Evolutionary conservation across 2,797 vertebrate species (phyloP).

Genomic region (Melanogrammus aeglefinus): DNA sequence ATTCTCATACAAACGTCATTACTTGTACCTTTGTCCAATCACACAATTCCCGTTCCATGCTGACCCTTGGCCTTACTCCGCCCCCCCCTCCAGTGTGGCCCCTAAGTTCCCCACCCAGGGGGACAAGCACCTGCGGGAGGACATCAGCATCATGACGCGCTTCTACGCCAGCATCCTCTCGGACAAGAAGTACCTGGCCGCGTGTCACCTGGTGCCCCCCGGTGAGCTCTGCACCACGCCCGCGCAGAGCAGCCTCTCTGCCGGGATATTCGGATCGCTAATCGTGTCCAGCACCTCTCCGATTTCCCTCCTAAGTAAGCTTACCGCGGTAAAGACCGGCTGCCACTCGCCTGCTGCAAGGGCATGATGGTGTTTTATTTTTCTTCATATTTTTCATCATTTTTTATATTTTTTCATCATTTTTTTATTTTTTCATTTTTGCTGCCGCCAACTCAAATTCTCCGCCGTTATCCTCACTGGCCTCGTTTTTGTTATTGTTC

Average conservation of each 20-base stretch:
- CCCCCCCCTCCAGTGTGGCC: conserved; percentile 70
- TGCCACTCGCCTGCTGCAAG: conserved; percentile 53
- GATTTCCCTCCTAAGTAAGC: conserved; percentile 81
- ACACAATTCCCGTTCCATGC: neutral
- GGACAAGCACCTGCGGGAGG: conserved; percentile 90
- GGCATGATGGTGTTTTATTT: conserved; percentile 54
- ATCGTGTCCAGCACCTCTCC: conserved; percentile 83
- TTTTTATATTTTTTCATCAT: neutral
- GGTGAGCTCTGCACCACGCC: conserved; percentile 83
- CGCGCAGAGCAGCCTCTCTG: conserved; percentile 75
- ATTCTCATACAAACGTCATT: neutral
- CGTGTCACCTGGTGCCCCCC: conserved; percentile 89
- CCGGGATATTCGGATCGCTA: conserved; percentile 81
- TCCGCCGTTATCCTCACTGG: conserved; percentile 48
- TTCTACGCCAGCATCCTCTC: conserved; percentile 99
- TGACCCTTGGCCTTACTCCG: neutral
- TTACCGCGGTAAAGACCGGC: conserved; percentile 56
- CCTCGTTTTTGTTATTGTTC: neutral
- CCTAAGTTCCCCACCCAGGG: conserved; percentile 94
- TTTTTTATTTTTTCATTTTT: neutral
- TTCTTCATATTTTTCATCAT: conserved; percentile 1
- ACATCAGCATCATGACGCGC: conserved; percentile 91
- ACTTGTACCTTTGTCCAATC: neutral
- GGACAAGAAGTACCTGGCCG: conserved; percentile 96
- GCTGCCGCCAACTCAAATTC: conserved; percentile 60